phyloP scores from a whole-genome alignment of 2,888 invertebrate species.

The Cordilura impudica region DNA sequence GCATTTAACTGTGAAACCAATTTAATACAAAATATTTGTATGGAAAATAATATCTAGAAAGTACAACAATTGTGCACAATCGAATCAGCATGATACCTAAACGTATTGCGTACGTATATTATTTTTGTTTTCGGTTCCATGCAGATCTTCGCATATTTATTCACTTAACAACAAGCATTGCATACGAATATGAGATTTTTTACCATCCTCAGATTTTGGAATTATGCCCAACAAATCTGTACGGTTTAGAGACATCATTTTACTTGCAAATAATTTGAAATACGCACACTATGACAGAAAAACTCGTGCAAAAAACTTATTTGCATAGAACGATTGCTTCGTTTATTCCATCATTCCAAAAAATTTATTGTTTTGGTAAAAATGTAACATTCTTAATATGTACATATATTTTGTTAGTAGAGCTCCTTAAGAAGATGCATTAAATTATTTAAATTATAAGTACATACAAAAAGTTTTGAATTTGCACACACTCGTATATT shows the following conservation, averaged over 20 bases:
- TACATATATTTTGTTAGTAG: slow-evolving; percentile 32
- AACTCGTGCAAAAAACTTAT: slow-evolving; percentile 14
- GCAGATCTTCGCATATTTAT: no score
- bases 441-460: slow-evolving; percentile 54
- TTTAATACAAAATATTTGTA: slow-evolving; percentile 4
- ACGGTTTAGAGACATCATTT: slow-evolving; percentile 24
- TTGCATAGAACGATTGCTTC: slow-evolving; percentile 33
- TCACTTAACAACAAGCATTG: slow-evolving; percentile 1
- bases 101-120: no score
- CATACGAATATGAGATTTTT: not conserved
- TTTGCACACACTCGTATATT: slow-evolving; percentile 34
- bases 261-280: slow-evolving; percentile 17
- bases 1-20: slow-evolving; percentile 33
- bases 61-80: slow-evolving; percentile 17
- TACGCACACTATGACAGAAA: not conserved
- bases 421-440: slow-evolving; percentile 43
- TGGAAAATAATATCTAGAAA: slow-evolving; percentile 17
- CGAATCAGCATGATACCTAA: slow-evolving; percentile 31
- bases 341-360: slow-evolving; percentile 12
- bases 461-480: slow-evolving; percentile 6
- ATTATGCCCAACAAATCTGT: slow-evolving; percentile 25
- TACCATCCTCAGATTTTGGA: slow-evolving; percentile 24
- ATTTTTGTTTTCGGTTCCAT: no score
- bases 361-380: no score
- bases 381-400: slow-evolving; percentile 25